Conservation (phyloP, 2,797 vertebrate species). For the Neostethus bicornis region DNA sequence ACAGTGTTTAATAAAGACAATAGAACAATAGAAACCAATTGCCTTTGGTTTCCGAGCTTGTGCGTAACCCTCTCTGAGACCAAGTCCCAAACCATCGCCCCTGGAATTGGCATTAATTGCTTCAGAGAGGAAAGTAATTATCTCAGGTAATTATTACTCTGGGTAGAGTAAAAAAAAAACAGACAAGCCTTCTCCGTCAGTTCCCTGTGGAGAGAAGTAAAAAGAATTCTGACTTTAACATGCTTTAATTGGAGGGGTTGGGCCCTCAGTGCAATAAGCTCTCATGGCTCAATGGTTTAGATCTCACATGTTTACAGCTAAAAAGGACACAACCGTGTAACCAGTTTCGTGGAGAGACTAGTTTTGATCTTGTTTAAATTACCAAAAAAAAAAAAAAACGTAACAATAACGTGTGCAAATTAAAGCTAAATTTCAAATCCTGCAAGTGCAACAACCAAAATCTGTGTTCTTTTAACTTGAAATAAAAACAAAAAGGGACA, state of each 20-base stretch:
- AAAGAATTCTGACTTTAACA: conserved; percentile 76
- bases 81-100: conserved; percentile 68
- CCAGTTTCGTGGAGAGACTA: conserved; percentile 11
- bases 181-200: conserved; percentile 62
- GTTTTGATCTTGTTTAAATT: not conserved
- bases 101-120: conserved; percentile 82
- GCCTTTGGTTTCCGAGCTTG: conserved; percentile 56
- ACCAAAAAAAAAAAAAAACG: no score
- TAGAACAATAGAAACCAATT: conserved; percentile 49
- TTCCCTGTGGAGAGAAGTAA: conserved; percentile 69
- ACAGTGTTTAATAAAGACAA: conserved; percentile 63
- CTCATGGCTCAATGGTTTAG: conserved; percentile 68
- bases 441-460: no score
- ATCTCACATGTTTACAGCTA: conserved; percentile 35
- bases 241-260: conserved; percentile 81
- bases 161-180: conserved; percentile 74
- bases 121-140: conserved; percentile 84
- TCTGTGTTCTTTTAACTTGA: conserved; percentile 23
- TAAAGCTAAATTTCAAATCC: no score
- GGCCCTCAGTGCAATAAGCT: conserved; percentile 65
- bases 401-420: no score
- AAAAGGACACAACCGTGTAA: conserved; percentile 6
- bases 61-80: conserved; percentile 51
- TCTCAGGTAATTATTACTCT: conserved; percentile 86
- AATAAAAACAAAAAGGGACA: conserved; percentile 32